phyloP scores from a whole-genome alignment of 2,888 invertebrate species.

The Zonitis immaculata region DNA sequence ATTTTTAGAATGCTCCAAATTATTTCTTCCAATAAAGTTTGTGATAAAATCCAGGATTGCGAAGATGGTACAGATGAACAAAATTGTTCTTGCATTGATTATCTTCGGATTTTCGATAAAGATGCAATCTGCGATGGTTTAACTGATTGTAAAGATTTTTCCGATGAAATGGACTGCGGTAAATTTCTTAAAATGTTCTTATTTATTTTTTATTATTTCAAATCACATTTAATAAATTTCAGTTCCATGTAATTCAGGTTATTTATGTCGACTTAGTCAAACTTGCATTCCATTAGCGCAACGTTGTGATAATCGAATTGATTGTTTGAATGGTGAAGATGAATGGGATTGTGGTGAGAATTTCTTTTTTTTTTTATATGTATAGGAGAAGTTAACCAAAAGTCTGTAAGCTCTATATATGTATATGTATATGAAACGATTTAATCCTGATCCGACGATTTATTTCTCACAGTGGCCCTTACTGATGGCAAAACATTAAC shows the following conservation, averaged over 20 bases:
- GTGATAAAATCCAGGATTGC: constrained; percentile 68
- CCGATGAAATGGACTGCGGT: constrained; percentile 73
- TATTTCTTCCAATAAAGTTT: constrained; percentile 57
- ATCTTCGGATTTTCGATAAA: constrained; percentile 52
- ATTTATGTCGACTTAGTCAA: constrained; percentile 60
- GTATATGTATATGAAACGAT: neutral
- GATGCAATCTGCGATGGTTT: constrained; percentile 69
- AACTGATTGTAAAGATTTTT: constrained; percentile 67
- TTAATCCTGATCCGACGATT: constrained; percentile 7
- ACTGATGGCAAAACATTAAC: constrained; percentile 59
- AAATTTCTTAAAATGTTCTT: constrained; percentile 35
- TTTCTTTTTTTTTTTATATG: too few relatives aligned
- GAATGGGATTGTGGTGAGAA: constrained; percentile 73
- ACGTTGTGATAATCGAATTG: constrained; percentile 60
- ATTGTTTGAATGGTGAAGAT: constrained; percentile 70
- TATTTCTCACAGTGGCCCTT: constrained; percentile 57
- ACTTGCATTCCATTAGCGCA: constrained; percentile 58
- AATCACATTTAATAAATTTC: constrained; percentile 25
- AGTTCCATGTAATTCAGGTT: constrained; percentile 58
- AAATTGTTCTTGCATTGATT: constrained; percentile 68
- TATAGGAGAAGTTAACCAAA: too few relatives aligned
- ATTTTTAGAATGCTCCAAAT: constrained; percentile 61
- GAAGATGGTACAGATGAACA: constrained; percentile 79
- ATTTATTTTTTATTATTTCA: too few relatives aligned
- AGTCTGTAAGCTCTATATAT: too few relatives aligned